phyloP scores from a whole-genome alignment of 1,140 invertebrate species.

The Hylyphantes graminicola region DNA sequence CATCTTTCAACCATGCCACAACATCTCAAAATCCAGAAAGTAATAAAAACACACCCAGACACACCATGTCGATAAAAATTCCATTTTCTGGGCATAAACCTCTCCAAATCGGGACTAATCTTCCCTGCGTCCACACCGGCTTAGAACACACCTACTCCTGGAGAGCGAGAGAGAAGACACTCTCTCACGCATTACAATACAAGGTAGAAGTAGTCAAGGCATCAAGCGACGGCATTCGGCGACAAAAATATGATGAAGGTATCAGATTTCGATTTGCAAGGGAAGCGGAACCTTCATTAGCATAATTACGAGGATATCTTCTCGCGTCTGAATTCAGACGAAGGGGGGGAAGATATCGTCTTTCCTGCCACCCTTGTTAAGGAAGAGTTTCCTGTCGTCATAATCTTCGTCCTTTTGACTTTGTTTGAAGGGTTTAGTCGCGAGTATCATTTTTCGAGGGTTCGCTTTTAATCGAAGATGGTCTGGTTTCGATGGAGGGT shows the following conservation, averaged over 20 bases:
- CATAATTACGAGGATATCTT: slow-evolving; percentile 50
- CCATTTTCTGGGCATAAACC: slow-evolving; percentile 30
- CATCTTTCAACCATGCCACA: background rate
- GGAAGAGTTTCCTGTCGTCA: slow-evolving; percentile 10
- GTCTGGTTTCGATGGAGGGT: background rate
- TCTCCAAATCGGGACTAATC: slow-evolving; percentile 6
- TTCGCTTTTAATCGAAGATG: slow-evolving; percentile 16
- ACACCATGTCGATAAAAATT: slow-evolving; percentile 41
- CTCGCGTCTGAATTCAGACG: background rate
- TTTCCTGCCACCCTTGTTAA: slow-evolving; percentile 21
- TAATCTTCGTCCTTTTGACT: background rate
- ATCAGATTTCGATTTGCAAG: slow-evolving; percentile 57
- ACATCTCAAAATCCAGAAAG: background rate
- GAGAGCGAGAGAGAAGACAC: background rate
- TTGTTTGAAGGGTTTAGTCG: slow-evolving; percentile 13
- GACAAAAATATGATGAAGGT: slow-evolving; percentile 47
- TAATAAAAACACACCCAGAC: background rate
- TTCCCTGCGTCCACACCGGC: background rate
- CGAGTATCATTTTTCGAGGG: slow-evolving; percentile 13
- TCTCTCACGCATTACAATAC: too few species aligned
- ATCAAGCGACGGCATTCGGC: background rate
- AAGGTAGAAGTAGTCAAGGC: too few species aligned
- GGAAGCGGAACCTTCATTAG: slow-evolving; percentile 36
- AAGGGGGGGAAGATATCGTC: background rate
- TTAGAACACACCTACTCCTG: background rate